These are phyloP conservation scores for Echinarachnius parma DNA, from an alignment of 53 echinoderm and acorn worm species.

Conservation along the genomic window DNA sequence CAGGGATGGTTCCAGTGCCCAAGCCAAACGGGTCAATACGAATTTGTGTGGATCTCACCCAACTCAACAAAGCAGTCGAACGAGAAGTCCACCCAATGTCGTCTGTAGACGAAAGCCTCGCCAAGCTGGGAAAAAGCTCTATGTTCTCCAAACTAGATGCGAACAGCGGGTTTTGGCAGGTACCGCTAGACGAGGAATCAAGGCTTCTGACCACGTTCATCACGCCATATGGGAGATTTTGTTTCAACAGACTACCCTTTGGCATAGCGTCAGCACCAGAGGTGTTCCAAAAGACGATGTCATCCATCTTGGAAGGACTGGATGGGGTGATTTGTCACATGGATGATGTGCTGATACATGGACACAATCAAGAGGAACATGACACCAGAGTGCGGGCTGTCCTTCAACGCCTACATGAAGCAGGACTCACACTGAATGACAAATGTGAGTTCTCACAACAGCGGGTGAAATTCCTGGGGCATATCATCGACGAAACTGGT, in stretches of 20 bases:
- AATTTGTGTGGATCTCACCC: constrained; percentile 53
- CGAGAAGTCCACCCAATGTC: constrained; percentile 43
- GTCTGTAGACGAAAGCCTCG: constrained; percentile 32
- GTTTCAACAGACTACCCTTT: constrained; percentile 52
- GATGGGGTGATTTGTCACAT: constrained; percentile 63
- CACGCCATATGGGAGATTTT: constrained; percentile 38
- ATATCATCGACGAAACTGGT: constrained; percentile 41
- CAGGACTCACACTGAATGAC: constrained; percentile 37
- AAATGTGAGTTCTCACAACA: constrained; percentile 28
- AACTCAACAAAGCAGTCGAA: constrained; percentile 40
- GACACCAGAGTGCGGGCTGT: constrained; percentile 27
- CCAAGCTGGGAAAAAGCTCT: constrained; percentile 14
- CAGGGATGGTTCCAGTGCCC: constrained; percentile 47
- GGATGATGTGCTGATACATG: constrained; percentile 62
- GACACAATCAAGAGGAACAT: constrained; percentile 34
- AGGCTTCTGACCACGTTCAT: constrained; percentile 33
- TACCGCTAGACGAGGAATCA: constrained; percentile 40
- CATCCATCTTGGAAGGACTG: constrained; percentile 21
- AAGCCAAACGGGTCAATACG: constrained; percentile 42
- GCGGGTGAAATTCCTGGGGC: constrained; percentile 47
- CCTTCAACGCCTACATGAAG: constrained; percentile 22
- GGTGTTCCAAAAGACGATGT: constrained; percentile 43
- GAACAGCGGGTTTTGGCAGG: constrained; percentile 60
- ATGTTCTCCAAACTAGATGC: constrained; percentile 43
- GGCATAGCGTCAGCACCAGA: constrained; percentile 57